These are phyloP conservation scores for Cygnus atratus DNA, from an alignment of 2,113 vertebrate genomes.

Conservation along the genomic window DNA sequence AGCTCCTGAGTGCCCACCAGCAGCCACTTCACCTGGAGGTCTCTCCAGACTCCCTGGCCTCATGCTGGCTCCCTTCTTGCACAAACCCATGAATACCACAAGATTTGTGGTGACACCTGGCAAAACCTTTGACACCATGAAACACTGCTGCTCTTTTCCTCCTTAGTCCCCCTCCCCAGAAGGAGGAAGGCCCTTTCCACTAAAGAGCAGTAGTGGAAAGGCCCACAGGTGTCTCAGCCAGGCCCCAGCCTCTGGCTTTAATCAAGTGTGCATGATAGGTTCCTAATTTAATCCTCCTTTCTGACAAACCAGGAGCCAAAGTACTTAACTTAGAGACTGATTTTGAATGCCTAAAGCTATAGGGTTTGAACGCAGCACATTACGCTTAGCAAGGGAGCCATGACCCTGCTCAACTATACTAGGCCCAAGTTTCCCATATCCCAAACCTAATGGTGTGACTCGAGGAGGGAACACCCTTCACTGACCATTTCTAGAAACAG, in stretches of 20 bases:
- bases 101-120: neutral
- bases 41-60: neutral
- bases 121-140: neutral
- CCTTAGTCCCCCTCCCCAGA: neutral
- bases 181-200: neutral
- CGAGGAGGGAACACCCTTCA: neutral
- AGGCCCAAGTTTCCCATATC: neutral
- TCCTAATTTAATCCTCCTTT: slow-evolving; percentile 29
- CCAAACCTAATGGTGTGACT: neutral
- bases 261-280: neutral
- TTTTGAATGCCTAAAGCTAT: neutral
- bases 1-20: neutral
- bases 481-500: neutral
- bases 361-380: neutral
- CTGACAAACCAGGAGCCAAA: neutral
- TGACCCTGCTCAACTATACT: neutral
- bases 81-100: accelerated
- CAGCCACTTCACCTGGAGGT: accelerated
- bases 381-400: neutral
- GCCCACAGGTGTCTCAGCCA: neutral
- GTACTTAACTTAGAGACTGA: neutral
- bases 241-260: neutral
- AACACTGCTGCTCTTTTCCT: neutral
- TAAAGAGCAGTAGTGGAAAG: neutral
- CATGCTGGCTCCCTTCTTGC: no score